Evolutionary conservation across 2,888 invertebrate species (phyloP).

Genomic region (Coleophora flavipennella): DNA sequence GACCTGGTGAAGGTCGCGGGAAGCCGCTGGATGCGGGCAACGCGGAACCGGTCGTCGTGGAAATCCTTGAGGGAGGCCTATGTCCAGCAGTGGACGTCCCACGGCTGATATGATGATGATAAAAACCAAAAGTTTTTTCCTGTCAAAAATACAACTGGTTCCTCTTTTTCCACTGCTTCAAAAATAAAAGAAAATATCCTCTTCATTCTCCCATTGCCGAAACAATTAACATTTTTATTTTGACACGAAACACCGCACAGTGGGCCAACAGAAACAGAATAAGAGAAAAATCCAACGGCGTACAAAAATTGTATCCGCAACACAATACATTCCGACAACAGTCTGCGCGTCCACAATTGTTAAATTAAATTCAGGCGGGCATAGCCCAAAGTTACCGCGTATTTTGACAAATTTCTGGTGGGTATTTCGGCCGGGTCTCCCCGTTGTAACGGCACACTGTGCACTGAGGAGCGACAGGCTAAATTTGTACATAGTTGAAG

Average conservation of each 20-base stretch:
- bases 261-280: conserved; percentile 4
- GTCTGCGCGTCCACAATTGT: conserved; percentile 15
- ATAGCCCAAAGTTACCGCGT: conserved; percentile 11
- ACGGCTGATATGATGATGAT: too few species aligned
- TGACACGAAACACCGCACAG: conserved; percentile 15
- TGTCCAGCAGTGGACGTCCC: too few species aligned
- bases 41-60: too few species aligned
- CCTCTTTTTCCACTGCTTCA: not conserved
- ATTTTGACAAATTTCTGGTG: conserved; percentile 9
- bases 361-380: conserved; percentile 17
- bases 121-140: too few species aligned
- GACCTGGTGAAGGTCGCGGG: too few species aligned
- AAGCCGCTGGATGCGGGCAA: too few species aligned
- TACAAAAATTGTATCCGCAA: conserved; percentile 10
- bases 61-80: too few species aligned
- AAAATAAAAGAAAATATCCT: not conserved
- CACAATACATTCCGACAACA: conserved; percentile 8
- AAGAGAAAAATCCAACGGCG: not conserved
- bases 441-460: not conserved
- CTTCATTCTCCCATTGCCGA: too few species aligned
- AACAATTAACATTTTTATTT: conserved; percentile 9
- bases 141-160: too few species aligned
- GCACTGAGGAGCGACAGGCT: conserved; percentile 6
- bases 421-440: conserved; percentile 1
- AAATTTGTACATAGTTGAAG: conserved; percentile 16